These are phyloP conservation scores for Endotricha flammealis DNA, from an alignment of 2,888 invertebrate species.

Conservation along the genomic window DNA sequence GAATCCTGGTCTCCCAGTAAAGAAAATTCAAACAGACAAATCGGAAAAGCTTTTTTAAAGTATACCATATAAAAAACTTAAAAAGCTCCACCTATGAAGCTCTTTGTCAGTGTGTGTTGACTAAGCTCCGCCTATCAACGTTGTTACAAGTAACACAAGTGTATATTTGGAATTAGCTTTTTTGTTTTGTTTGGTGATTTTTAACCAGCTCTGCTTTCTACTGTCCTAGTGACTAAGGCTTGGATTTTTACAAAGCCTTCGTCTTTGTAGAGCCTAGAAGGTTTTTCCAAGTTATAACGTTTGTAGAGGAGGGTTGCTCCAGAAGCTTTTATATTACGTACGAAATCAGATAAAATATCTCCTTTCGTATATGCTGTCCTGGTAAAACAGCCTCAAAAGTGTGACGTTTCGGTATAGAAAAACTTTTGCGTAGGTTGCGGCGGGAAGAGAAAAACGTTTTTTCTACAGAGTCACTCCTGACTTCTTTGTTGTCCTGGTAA, in stretches of 20 bases:
- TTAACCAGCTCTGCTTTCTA: conserved; percentile 23
- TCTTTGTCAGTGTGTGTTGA: conserved; percentile 23
- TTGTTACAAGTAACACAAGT: conserved; percentile 24
- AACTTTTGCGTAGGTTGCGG: conserved; percentile 11
- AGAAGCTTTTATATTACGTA: too few species aligned
- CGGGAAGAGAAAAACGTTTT: not conserved
- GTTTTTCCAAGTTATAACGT: too few species aligned
- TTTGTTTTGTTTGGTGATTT: conserved; percentile 18
- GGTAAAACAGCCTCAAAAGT: conserved; percentile 38
- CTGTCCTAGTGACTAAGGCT: conserved; percentile 42
- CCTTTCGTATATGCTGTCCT: conserved; percentile 30
- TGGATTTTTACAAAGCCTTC: conserved; percentile 49
- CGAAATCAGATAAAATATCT: too few species aligned
- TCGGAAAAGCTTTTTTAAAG: conserved; percentile 70
- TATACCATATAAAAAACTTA: conserved; percentile 47
- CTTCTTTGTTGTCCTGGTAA: conserved; percentile 23
- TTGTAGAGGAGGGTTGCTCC: too few species aligned
- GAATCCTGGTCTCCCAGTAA: conserved; percentile 48
- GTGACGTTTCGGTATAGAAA: conserved; percentile 33
- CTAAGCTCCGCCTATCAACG: conserved; percentile 30
- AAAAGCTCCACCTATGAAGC: conserved; percentile 34
- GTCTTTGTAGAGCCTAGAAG: conserved; percentile 25
- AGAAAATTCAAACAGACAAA: conserved; percentile 72
- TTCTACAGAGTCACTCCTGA: not conserved
- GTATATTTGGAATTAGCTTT: conserved; percentile 20